phyloP scores from a whole-genome alignment of 1,140 invertebrate genomes.

The Plectus sambesii region DNA sequence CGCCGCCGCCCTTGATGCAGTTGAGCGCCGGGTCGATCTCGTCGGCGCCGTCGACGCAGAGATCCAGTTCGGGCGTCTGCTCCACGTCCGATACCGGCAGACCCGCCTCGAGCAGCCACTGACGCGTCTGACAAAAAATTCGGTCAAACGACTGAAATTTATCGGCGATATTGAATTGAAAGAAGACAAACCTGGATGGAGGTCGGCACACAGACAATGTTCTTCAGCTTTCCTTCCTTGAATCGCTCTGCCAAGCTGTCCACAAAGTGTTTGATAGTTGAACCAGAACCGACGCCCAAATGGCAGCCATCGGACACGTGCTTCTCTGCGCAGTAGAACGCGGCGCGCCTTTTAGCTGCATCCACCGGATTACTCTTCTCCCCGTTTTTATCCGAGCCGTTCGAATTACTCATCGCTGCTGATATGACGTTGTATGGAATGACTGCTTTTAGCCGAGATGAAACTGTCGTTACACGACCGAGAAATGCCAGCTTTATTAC shows the following conservation, averaged over 20 bases:
- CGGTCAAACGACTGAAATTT: slow-evolving; percentile 1
- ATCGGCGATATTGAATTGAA: not conserved
- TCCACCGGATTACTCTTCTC: too few relatives aligned
- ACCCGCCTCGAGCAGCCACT: slow-evolving; percentile 19
- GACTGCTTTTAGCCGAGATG: too few relatives aligned
- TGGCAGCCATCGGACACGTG: slow-evolving; percentile 10
- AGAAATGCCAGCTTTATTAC: too few relatives aligned
- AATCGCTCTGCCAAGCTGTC: slow-evolving; percentile 18
- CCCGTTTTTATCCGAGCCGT: too few relatives aligned
- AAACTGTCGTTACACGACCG: too few relatives aligned
- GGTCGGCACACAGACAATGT: slow-evolving; percentile 24
- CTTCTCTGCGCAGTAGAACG: slow-evolving; percentile 10
- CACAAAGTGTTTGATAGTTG: slow-evolving; percentile 24
- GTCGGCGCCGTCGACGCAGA: slow-evolving; percentile 26
- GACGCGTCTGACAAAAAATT: slow-evolving; percentile 16
- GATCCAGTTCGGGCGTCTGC: slow-evolving; percentile 10
- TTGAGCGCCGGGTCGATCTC: slow-evolving; percentile 22
- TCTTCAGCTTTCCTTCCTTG: slow-evolving; percentile 7
- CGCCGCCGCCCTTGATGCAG: slow-evolving; percentile 29
- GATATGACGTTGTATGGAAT: too few relatives aligned
- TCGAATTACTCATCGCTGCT: too few relatives aligned
- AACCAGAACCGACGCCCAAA: slow-evolving; percentile 24
- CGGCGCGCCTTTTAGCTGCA: slow-evolving; percentile 12
- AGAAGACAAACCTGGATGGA: slow-evolving; percentile 23
- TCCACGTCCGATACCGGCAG: slow-evolving; percentile 18